Percentiles rank a stretch among this genome's conserved stretches.
Evolutionary conservation across 64 coral and sea anemone genomes (phyloP).

Genomic region (Stichodactyla mertensii): DNA sequence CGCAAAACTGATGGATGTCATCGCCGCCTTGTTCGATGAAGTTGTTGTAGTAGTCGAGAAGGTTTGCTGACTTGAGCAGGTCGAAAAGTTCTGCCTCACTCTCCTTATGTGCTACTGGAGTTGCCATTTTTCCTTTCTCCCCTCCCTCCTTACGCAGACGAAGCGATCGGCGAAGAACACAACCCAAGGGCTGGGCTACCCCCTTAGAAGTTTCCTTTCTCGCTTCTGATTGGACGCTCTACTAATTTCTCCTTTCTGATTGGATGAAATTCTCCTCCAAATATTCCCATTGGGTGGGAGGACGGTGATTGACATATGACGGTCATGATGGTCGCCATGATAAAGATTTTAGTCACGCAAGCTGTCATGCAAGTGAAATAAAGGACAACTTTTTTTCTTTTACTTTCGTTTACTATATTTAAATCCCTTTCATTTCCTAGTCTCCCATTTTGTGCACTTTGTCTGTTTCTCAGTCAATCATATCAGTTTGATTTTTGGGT

Average conservation of each 20-base stretch:
- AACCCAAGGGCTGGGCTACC: slow-evolving; percentile 41
- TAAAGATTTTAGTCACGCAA: not conserved
- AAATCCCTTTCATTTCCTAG: not conserved
- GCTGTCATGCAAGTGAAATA: not conserved
- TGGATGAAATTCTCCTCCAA: slow-evolving; percentile 37
- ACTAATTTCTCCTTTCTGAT: slow-evolving; percentile 10
- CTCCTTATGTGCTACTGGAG: slow-evolving; percentile 87
- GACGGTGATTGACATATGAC: slow-evolving; percentile 60
- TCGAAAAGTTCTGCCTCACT: slow-evolving; percentile 89
- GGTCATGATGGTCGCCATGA: slow-evolving; percentile 24
- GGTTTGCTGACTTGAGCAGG: slow-evolving; percentile 88
- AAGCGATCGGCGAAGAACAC: slow-evolving; percentile 37
- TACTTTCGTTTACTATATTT: not conserved
- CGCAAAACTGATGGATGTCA: slow-evolving; percentile 91
- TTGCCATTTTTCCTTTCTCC: slow-evolving; percentile 94
- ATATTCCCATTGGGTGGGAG: slow-evolving; percentile 65
- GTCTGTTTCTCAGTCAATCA: not conserved
- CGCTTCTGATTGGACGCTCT: slow-evolving; percentile 30
- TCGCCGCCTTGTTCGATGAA: slow-evolving; percentile 99
- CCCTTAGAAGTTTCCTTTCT: slow-evolving; percentile 45
- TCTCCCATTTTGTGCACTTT: not conserved
- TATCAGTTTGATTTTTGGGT: not conserved
- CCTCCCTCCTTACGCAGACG: slow-evolving; percentile 70
- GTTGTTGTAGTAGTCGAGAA: slow-evolving; percentile 89
- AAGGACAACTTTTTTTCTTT: not conserved